Evolutionary conservation across 2,113 vertebrate genomes (phyloP).

Genomic region (Chitala chitala): DNA sequence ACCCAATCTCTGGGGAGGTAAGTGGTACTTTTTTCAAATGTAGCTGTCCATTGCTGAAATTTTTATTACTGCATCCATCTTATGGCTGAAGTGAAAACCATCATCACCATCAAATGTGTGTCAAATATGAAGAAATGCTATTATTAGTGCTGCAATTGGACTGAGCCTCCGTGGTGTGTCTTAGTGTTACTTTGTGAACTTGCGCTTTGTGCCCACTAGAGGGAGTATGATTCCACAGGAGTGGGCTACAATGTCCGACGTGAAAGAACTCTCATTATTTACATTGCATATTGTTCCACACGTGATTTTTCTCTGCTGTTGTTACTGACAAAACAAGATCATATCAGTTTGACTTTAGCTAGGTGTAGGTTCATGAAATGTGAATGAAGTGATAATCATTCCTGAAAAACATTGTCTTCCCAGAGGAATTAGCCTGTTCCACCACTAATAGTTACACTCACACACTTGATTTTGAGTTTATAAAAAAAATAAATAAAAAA

Average conservation of each 20-base stretch:
- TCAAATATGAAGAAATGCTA: neutral
- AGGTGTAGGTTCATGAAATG: no score
- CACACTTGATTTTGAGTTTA: no score
- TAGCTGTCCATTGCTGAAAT: neutral
- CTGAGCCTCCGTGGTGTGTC: neutral
- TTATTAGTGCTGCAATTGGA: neutral
- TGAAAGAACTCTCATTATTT: neutral
- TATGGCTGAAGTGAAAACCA: no score
- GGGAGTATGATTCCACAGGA: constrained; percentile 2
- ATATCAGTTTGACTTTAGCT: no score
- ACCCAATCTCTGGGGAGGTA: constrained; percentile 89
- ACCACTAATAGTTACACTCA: no score
- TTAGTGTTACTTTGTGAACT: neutral
- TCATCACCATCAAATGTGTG: no score
- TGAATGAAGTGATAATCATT: no score
- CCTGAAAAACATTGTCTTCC: no score
- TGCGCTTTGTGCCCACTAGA: constrained; percentile 1
- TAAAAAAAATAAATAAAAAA: no score
- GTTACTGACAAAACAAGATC: no score
- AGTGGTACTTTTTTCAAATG: constrained; percentile 29
- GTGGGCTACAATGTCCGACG: neutral
- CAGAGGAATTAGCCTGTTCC: no score
- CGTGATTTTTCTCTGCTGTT: neutral
- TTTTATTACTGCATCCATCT: no score
- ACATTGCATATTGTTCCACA: neutral